These are phyloP conservation scores for Theocolax elegans DNA, from an alignment of 1,140 invertebrate genomes.

Conservation along the genomic window DNA sequence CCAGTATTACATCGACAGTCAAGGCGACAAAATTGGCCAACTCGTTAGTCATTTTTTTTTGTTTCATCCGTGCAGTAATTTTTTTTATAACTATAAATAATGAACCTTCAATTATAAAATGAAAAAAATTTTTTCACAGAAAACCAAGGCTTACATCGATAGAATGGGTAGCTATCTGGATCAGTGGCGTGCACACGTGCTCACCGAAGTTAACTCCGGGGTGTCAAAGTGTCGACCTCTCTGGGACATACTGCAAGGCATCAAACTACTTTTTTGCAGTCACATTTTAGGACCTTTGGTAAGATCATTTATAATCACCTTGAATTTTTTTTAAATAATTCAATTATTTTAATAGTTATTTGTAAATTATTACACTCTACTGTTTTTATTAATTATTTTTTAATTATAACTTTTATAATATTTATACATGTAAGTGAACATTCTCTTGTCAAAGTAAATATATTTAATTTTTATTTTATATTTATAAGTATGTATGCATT, in stretches of 20 bases:
- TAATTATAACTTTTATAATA: too few species aligned
- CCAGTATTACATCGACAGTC: constrained; percentile 79
- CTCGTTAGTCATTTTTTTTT: constrained; percentile 64
- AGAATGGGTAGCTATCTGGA: constrained; percentile 74
- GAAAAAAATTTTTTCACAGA: constrained; percentile 60
- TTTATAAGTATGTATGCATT: too few species aligned
- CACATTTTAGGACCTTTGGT: constrained; percentile 79
- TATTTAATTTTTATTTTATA: too few species aligned
- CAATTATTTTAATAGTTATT: constrained; percentile 10
- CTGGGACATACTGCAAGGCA: constrained; percentile 76
- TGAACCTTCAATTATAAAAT: too few species aligned
- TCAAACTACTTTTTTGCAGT: constrained; percentile 74
- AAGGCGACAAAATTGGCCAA: constrained; percentile 77
- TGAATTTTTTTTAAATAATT: constrained; percentile 16
- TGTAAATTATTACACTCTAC: too few species aligned
- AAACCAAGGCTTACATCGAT: constrained; percentile 70
- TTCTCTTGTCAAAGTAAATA: too few species aligned
- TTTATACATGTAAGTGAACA: too few species aligned
- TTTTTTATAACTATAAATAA: constrained; percentile 36
- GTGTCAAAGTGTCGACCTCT: constrained; percentile 78
- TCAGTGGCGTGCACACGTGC: constrained; percentile 75
- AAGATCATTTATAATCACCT: too few species aligned
- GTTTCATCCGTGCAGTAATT: not conserved
- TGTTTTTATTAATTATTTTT: too few species aligned
- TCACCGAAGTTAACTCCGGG: constrained; percentile 71